A percentile compares a stretch with the other conserved stretches of the same genome.
Evolutionary conservation across 2,888 invertebrate genomes (phyloP).

Genomic region (Rotaria macrura): DNA sequence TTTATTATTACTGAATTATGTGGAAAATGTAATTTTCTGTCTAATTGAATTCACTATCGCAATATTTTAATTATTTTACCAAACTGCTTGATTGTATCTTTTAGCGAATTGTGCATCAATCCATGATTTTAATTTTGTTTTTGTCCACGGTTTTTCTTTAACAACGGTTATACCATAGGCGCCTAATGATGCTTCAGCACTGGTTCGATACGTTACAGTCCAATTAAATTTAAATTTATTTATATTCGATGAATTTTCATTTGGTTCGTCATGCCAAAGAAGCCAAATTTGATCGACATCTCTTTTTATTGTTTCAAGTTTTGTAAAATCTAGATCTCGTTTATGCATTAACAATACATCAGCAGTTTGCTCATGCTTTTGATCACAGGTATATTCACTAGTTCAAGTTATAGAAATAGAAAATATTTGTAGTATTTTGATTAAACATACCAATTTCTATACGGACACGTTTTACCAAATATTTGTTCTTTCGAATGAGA

Average conservation of each 20-base stretch:
- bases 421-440: not conserved
- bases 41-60: not conserved
- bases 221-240: slow-evolving; percentile 2
- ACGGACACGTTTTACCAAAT: slow-evolving; percentile 26
- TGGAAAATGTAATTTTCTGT: too few species aligned
- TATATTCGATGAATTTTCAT: not conserved
- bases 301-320: not conserved
- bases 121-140: not conserved
- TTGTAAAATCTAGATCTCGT: slow-evolving; percentile 23
- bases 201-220: not conserved
- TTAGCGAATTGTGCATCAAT: not conserved
- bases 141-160: not conserved
- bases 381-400: slow-evolving; percentile 31
- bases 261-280: slow-evolving; percentile 32
- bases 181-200: slow-evolving; percentile 13
- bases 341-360: slow-evolving; percentile 29
- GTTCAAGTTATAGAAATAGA: too few species aligned
- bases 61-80: not conserved
- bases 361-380: not conserved
- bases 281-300: slow-evolving; percentile 31
- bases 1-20: too few species aligned
- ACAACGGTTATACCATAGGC: not conserved
- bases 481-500: not conserved
- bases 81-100: slow-evolving; percentile 9
- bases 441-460: slow-evolving; percentile 17